A percentile compares a stretch with the other conserved stretches of the same genome.
Conservation (phyloP, 53 echinoderm and acorn worm species). For the Luidia sarsii region DNA sequence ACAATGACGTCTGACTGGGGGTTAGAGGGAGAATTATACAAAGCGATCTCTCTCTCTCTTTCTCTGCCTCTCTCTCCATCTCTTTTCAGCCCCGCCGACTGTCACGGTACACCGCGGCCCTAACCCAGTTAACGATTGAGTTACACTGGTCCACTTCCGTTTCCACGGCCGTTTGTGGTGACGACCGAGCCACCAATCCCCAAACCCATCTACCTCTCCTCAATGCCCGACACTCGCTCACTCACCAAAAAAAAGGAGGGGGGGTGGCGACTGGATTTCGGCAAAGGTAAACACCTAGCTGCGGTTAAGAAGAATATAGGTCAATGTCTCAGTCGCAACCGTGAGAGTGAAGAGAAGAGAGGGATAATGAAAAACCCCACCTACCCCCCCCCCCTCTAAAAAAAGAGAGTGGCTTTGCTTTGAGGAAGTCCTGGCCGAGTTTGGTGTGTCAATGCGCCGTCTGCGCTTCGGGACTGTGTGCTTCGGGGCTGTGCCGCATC, state of each 20-base stretch:
- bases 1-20: constrained; percentile 1
- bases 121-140: constrained; percentile 1
- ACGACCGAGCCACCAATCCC: no score
- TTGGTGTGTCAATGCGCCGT: no score
- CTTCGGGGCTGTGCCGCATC: no score
- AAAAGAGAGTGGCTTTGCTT: no score
- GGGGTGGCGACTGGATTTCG: constrained; percentile 13
- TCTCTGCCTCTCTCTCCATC: no score
- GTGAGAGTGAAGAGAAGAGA: no score
- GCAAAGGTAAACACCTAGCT: constrained; percentile 36
- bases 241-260: neutral
- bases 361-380: no score
- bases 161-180: no score
- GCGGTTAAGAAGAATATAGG: constrained; percentile 22
- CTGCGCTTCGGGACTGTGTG: no score
- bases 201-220: constrained; percentile 11
- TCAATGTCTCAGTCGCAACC: constrained; percentile 16
- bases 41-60: neutral
- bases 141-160: constrained; percentile 20
- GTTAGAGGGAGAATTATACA: no score
- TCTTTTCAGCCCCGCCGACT: neutral
- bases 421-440: no score
- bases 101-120: neutral
- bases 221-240: neutral
- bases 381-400: no score